phyloP scores from a whole-genome alignment of 2,113 vertebrate genomes.

The Isurus oxyrinchus region DNA sequence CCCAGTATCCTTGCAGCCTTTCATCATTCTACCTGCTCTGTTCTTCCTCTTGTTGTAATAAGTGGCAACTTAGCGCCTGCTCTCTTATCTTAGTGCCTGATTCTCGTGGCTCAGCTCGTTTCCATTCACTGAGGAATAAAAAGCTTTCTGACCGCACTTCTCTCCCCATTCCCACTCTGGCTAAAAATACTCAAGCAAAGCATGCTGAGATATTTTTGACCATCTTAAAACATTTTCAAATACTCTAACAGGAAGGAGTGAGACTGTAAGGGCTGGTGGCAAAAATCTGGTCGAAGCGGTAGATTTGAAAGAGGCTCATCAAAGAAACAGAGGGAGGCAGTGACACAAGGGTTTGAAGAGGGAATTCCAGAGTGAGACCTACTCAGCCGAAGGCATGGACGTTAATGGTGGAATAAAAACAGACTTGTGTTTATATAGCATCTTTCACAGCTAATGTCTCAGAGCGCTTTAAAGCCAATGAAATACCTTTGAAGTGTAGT shows the following conservation, averaged over 20 bases:
- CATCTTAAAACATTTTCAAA: neutral
- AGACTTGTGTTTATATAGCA: too few species aligned
- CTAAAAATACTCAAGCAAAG: neutral
- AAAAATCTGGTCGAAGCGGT: neutral
- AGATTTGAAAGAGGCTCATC: neutral
- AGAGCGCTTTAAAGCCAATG: too few species aligned
- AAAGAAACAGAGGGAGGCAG: neutral
- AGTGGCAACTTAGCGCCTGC: neutral
- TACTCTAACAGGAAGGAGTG: neutral
- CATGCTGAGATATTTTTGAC: neutral
- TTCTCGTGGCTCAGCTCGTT: neutral
- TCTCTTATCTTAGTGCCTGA: neutral
- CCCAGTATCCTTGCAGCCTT: neutral
- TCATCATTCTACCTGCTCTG: neutral
- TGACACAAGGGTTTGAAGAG: neutral
- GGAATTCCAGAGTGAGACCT: too few species aligned
- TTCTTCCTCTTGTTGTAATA: neutral
- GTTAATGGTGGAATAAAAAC: too few species aligned
- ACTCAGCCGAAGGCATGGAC: too few species aligned
- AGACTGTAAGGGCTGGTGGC: neutral
- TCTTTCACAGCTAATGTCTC: too few species aligned
- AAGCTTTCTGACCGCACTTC: neutral
- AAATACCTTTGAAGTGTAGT: too few species aligned
- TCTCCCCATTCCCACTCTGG: neutral
- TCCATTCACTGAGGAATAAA: neutral